phyloP scores from a whole-genome alignment of 2,888 invertebrate genomes.

The Drosophila anomelani region DNA sequence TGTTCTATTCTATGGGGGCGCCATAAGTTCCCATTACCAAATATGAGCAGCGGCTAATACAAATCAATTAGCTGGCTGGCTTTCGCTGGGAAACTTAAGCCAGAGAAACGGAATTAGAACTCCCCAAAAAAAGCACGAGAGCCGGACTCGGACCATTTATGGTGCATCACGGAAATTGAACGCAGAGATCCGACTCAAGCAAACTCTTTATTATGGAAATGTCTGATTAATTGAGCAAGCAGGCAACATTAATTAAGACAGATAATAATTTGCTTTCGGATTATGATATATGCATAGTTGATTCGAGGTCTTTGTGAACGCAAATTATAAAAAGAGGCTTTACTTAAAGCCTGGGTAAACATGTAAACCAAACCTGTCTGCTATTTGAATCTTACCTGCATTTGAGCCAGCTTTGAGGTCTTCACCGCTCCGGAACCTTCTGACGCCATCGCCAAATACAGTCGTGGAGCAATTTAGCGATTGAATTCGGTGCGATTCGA shows the following conservation, averaged over 20 bases:
- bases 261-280: conserved; percentile 1
- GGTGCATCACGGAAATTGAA: conserved; percentile 61
- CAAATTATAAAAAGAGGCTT: not conserved
- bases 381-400: conserved; percentile 83
- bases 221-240: conserved; percentile 27
- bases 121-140: conserved; percentile 15
- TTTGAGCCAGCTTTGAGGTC: conserved; percentile 84
- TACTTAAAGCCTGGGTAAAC: conserved; percentile 11
- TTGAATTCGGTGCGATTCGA: conserved; percentile 35
- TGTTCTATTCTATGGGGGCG: conserved; percentile 29
- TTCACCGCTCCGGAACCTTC: conserved; percentile 81
- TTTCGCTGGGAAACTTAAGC: conserved; percentile 32
- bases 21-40: conserved; percentile 41
- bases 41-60: conserved; percentile 36
- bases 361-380: conserved; percentile 5
- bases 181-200: conserved; percentile 23
- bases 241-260: conserved; percentile 9
- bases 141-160: conserved; percentile 39
- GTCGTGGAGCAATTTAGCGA: conserved; percentile 32
- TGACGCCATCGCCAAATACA: conserved; percentile 83
- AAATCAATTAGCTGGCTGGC: conserved; percentile 57
- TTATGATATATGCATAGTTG: conserved; percentile 3
- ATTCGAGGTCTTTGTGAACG: conserved; percentile 1
- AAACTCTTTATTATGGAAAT: conserved; percentile 31
- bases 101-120: conserved; percentile 15